Percentiles rank a stretch among this genome's conserved stretches.
Conservation (phyloP, 2,797 vertebrate species). For the Cuculus canorus region DNA sequence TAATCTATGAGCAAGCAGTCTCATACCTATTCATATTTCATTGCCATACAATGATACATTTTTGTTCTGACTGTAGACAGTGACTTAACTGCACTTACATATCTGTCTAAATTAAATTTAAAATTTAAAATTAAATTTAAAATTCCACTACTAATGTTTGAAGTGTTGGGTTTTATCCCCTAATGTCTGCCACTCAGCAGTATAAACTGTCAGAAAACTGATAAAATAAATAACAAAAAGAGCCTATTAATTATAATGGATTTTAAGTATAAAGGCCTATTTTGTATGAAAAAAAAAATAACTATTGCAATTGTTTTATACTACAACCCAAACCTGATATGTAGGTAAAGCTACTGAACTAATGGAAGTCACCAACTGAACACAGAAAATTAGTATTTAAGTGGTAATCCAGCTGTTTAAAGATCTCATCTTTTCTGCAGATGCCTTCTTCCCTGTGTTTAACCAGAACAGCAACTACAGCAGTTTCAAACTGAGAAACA, state of each 20-base stretch:
- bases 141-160: not conserved
- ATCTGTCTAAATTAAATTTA: not conserved
- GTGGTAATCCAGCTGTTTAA: not conserved
- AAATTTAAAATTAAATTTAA: too few relatives aligned
- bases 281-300: not conserved
- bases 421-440: not conserved
- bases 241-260: not conserved
- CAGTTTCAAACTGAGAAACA: not conserved
- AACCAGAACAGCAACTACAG: not conserved
- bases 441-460: not conserved
- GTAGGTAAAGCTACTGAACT: not conserved
- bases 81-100: not conserved
- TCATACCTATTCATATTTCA: not conserved
- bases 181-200: not conserved
- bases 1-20: not conserved
- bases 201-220: not conserved
- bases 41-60: not conserved
- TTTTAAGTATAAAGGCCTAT: not conserved
- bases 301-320: not conserved
- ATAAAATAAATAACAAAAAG: not conserved
- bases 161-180: fast-evolving
- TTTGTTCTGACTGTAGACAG: not conserved
- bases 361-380: not conserved
- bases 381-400: not conserved
- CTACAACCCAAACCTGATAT: not conserved